Conservation (phyloP, 2,888 invertebrate genomes). For the Caradrina clavipalpis region DNA sequence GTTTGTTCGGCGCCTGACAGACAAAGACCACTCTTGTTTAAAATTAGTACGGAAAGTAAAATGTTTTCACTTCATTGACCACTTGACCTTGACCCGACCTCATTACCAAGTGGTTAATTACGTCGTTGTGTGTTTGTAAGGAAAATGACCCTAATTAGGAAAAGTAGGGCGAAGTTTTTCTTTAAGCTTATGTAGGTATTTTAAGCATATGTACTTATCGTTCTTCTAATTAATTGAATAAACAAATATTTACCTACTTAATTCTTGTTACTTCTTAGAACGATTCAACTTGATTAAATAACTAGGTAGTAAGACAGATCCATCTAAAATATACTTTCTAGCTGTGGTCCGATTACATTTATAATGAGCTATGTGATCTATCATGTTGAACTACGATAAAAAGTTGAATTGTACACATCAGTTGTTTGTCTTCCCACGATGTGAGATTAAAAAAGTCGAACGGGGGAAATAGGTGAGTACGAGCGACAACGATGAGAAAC, state of each 20-base stretch:
- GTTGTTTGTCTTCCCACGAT: conserved; percentile 58
- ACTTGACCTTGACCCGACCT: conserved; percentile 10
- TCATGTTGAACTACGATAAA: conserved; percentile 27
- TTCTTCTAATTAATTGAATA: conserved; percentile 22
- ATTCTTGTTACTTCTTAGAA: conserved; percentile 14
- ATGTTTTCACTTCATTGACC: conserved; percentile 11
- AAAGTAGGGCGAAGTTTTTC: conserved; percentile 15
- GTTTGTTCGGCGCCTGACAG: background rate
- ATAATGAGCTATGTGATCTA: conserved; percentile 30
- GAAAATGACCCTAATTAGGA: conserved; percentile 31
- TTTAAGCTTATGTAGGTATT: background rate
- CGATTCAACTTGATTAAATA: background rate
- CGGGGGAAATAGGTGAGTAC: conserved; percentile 58
- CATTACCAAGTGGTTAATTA: conserved; percentile 18
- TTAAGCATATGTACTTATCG: background rate
- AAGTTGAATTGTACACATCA: conserved; percentile 31
- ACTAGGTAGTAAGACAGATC: background rate
- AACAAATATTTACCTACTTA: conserved; percentile 16
- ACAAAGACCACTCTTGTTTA: background rate
- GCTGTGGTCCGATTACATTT: conserved; percentile 24
- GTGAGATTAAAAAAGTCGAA: conserved; percentile 59
- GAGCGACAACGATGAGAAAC: conserved; percentile 49
- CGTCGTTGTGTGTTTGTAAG: conserved; percentile 9
- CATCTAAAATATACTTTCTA: conserved; percentile 25
- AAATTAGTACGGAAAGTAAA: conserved; percentile 10